phyloP scores from a whole-genome alignment of 2,888 invertebrate species.

The Pasiphila rectangulata region DNA sequence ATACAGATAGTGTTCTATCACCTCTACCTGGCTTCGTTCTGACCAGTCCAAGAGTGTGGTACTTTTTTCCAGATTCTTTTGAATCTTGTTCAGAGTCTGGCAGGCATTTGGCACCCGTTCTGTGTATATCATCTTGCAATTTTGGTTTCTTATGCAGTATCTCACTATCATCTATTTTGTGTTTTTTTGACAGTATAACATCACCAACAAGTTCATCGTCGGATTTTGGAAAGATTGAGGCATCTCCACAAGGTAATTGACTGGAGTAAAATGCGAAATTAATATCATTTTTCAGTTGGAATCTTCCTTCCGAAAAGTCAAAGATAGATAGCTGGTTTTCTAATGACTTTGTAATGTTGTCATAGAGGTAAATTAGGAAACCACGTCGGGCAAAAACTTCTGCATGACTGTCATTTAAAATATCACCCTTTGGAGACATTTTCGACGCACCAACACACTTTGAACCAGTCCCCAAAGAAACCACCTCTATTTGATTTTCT shows the following conservation, averaged over 20 bases:
- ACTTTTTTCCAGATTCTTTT: slow-evolving; percentile 76
- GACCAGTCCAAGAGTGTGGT: slow-evolving; percentile 86
- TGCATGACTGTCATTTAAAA: slow-evolving; percentile 95
- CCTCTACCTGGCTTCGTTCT: slow-evolving; percentile 96
- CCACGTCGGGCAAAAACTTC: slow-evolving; percentile 92
- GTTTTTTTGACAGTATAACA: slow-evolving; percentile 45
- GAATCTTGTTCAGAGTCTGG: slow-evolving; percentile 79
- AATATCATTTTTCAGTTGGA: slow-evolving; percentile 78
- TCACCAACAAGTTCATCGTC: slow-evolving; percentile 53
- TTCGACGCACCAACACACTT: slow-evolving; percentile 91
- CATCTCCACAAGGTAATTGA: slow-evolving; percentile 96
- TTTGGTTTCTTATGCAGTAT: slow-evolving; percentile 44
- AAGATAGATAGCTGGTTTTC: slow-evolving; percentile 57
- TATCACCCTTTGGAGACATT: slow-evolving; percentile 83
- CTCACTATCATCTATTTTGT: slow-evolving; percentile 41
- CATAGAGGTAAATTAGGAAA: slow-evolving; percentile 88
- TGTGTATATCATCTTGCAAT: slow-evolving; percentile 68
- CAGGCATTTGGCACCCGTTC: slow-evolving; percentile 96
- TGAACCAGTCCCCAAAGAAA: slow-evolving; percentile 94
- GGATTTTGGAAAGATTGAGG: slow-evolving; percentile 88
- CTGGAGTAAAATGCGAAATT: slow-evolving; percentile 92
- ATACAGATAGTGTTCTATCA: slow-evolving; percentile 92
- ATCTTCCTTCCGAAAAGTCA: slow-evolving; percentile 47
- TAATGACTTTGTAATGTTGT: slow-evolving; percentile 76
- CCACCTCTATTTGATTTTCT: slow-evolving; percentile 74